Evolutionary conservation across 2,888 invertebrate genomes (phyloP), one percentile per base, ranked within the genome.

Genomic region (Griposia aprilina): DNA sequence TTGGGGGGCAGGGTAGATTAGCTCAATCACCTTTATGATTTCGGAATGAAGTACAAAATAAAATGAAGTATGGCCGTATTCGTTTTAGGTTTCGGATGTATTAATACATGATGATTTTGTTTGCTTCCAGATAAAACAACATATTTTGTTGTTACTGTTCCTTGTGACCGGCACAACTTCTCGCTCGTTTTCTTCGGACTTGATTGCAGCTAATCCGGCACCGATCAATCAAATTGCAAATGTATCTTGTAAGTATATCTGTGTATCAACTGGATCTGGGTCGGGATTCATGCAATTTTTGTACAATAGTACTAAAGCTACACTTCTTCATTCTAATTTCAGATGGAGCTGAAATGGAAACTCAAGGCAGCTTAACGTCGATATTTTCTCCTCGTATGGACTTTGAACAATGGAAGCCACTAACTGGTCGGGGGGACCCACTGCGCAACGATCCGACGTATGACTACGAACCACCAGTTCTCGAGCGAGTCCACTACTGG

Each of bases 381-480:
- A 93, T 97, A 80, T 98, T 98, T 90, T 97, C 98, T 1, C 98
- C 98, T 1, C 97, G 98, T 23, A 97, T 98, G 97, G 98, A 98
- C 92, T 98, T 98, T 93, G 98, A 98, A 89, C 98, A 98, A 93
- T 98, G 98, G 98, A 98, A 98, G 84, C 98, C 98, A 0, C 86
- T 97, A 82, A 97, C 98, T 65, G 98, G 98, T 10, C 97, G 98
- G 76, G 98, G 98, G 0, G 98, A 98, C 93, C 98, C 98, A 0
- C 92, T 98, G 67, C 98, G 98, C 90, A 98, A 98, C 91, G 98
- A 98, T 91, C 98, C 98, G 15, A 98, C 98, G 1, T 98, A 98
- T 92, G 98, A 98, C 92, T 98, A 98, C 92, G 98, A 98, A 77
- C 98, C 98, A 0, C 98, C 98, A 1, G 98, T 98, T 5, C 94